Evolutionary conservation across 2,888 invertebrate species (phyloP), one percentile per base, ranked within the genome.

Genomic region (Portevinia maculata): DNA sequence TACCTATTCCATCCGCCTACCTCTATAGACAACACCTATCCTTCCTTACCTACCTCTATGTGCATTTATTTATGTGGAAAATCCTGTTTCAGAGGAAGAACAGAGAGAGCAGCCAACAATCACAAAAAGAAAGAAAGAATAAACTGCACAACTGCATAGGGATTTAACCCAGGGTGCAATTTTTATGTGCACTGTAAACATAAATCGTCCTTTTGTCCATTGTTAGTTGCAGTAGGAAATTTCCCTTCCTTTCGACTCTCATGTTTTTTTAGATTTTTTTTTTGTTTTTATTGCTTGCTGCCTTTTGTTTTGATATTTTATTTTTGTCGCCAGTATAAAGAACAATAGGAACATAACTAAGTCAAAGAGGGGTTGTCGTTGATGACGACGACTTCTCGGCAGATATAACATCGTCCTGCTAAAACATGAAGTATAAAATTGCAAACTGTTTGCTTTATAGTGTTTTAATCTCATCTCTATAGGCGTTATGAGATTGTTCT

Each of bases 131-230:
- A 24, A 44, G 19, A 5, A 44, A 46, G 34, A 46, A 41, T 13
- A 57, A 55, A 69, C 30, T 41, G 41, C 21, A 30, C 19, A 46
- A 70, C 37, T 74, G 69, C 64, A 75, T 44, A 17, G 57, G 65
- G 73, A 73, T 73, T 65, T 79, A 19, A 59, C 59, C 65, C 59
- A 39, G 78, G 83, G 83, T 83, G 81, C 78, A 73, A 65, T 67
- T 71, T 71, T 76, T 76, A 65, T 65, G 46, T 81, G 24, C 60
- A 41, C 55, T 50, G 60, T 67, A 37, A 60, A 67, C 71, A 83
- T 83, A 83, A 76, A 83, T 83, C 73, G 83, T 83, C 78, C 83
- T 83, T 83, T 83, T 67, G 73, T 65, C 70, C 71, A 83, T 76
- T 83, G 81, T 76, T 67, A 60, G 59, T 30, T 52, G 64, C 44